Evolutionary conservation across 2,797 vertebrate genomes (phyloP).

Genomic region (Natrix natrix): DNA sequence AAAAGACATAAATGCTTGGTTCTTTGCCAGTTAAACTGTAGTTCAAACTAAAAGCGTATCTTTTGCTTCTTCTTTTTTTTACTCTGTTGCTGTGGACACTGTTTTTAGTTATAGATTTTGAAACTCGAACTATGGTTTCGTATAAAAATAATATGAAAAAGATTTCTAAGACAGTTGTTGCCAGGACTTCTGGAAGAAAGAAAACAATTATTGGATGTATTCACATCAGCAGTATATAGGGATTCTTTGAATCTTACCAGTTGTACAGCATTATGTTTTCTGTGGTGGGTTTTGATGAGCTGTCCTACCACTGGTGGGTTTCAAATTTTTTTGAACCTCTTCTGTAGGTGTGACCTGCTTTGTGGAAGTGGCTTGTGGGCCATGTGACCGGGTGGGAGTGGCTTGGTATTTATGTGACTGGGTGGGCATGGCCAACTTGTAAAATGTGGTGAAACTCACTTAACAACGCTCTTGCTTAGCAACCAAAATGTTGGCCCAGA

Average conservation of each 20-base stretch:
- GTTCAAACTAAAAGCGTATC: background rate
- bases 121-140: background rate
- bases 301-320: background rate
- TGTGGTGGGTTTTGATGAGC: background rate
- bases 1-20: background rate
- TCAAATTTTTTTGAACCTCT: no score
- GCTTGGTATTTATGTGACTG: no score
- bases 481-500: no score
- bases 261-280: background rate
- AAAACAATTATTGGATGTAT: background rate
- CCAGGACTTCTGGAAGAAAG: background rate
- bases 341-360: no score
- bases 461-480: no score
- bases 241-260: background rate
- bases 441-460: no score
- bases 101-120: background rate
- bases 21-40: background rate
- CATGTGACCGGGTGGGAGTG: no score
- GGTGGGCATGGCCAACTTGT: no score
- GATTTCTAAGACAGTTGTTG: background rate
- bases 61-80: background rate
- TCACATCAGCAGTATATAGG: background rate
- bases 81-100: background rate
- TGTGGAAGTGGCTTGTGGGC: no score
- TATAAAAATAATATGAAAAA: background rate